Evolutionary conservation across 2,797 vertebrate species (phyloP), one percentile per base, ranked within the genome.

Genomic region (Rhinogobio ventralis): DNA sequence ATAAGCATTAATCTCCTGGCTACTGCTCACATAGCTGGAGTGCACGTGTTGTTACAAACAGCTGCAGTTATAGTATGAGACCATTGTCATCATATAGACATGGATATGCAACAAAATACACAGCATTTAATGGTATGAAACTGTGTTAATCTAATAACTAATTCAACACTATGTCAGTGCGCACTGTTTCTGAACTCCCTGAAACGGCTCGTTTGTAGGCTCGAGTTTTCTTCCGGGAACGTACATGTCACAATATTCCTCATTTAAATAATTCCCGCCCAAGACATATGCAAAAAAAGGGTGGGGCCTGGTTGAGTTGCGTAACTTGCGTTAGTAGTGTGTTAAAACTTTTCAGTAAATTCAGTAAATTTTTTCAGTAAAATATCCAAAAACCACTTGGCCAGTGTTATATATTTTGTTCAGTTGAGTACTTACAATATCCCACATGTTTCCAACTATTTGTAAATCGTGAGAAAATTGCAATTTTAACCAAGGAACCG

Each of bases 1-100:
- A 86, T 72, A 64, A 53, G 49, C 57, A 79, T 42, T 77, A 83
- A 85, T 87, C 76, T 64, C 79, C 23, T 30, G 46, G 25, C 33
- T 60, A 79, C 20, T 69, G 68, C 81, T 81, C 45, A 75, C 36
- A 78, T 39, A 53, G 62, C 46, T 55, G 62, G 23, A 81, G 45
- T 51, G 25, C 25, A 71, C 6, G 9, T 79, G 46, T 53, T 33
- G 7, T 13, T 25, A 71, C 15, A 86, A 74, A 83, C 36, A 79
- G 57, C 53, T 45, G 42, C 8, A 25, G 49, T 46, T 57, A 55
- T 20, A 53, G 74, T 17, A 64, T 19, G n/a, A 64, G 11, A 68
- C 17, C 49, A 45, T n/a, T 83, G 49, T 33, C 33, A 45, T 53
- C 49, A 23, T 39, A 75, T 46, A 53, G 42, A 82, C 9, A 28